Percentiles rank a stretch among this genome's conserved stretches.
Evolutionary conservation across 2,888 invertebrate genomes (phyloP).

Genomic region (Agapostemon virescens): DNA sequence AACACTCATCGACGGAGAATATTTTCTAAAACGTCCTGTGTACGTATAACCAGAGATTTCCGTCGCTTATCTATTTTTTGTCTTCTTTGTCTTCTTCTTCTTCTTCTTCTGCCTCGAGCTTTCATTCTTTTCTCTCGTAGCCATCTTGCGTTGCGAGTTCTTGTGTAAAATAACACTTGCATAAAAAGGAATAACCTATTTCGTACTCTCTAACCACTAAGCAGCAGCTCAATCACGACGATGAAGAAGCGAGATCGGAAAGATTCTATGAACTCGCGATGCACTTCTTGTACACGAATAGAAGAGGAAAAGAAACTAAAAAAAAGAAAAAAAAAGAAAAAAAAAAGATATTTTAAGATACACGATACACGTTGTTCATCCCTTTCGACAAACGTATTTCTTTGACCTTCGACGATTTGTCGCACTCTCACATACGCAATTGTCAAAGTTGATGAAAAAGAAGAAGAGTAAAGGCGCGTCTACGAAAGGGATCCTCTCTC

Average conservation of each 20-base stretch:
- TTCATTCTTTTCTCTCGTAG: conserved; percentile 67
- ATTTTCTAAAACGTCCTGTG: background rate
- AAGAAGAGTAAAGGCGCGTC: background rate
- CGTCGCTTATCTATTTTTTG: conserved; percentile 58
- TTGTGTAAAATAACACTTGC: conserved; percentile 70
- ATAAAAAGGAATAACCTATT: conserved; percentile 71
- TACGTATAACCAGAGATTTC: conserved; percentile 16
- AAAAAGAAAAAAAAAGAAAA: background rate
- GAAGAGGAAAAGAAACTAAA: background rate
- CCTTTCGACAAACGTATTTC: background rate
- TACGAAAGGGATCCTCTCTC: background rate
- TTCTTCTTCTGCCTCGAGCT: conserved; percentile 13
- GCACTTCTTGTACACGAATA: conserved; percentile 1
- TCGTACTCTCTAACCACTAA: conserved; percentile 71
- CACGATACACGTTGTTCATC: background rate
- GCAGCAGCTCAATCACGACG: conserved; percentile 71
- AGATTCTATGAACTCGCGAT: background rate
- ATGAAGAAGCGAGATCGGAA: background rate
- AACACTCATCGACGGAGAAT: background rate
- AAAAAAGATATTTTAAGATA: conserved; percentile 12
- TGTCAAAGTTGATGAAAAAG: background rate
- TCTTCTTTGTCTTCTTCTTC: conserved; percentile 13
- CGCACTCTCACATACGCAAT: background rate
- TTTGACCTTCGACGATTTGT: background rate
- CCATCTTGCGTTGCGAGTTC: conserved; percentile 69